Conservation (phyloP, 2,888 invertebrate species). For the Lysandra bellargus region DNA sequence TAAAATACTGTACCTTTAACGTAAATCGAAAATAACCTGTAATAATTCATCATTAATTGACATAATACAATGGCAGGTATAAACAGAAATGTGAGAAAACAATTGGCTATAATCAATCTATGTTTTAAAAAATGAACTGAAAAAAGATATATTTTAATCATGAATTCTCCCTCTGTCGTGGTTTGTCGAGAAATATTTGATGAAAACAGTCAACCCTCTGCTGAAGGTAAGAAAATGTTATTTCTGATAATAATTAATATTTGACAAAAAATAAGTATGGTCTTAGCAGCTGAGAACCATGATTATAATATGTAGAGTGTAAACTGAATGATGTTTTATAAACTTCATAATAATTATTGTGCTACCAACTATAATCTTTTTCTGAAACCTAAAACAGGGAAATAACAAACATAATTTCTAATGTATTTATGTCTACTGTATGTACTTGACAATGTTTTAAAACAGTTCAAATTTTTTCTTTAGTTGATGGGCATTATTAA, state of each 20-base stretch:
- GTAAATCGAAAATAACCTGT: not conserved
- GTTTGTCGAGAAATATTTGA: conserved; percentile 92
- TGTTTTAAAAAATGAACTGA: conserved; percentile 50
- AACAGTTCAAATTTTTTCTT: too few species aligned
- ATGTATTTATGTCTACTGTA: too few species aligned
- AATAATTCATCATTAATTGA: not conserved
- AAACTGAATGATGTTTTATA: too few species aligned
- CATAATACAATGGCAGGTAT: not conserved
- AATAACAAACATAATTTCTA: too few species aligned
- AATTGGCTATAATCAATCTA: conserved; percentile 8
- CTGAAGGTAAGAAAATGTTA: conserved; percentile 83
- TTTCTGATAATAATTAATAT: not conserved
- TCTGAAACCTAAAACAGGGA: too few species aligned
- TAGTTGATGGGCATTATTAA: too few species aligned
- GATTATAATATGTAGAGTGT: too few species aligned
- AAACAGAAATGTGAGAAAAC: not conserved
- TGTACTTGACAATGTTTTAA: too few species aligned
- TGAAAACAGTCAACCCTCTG: conserved; percentile 90
- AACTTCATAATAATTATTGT: too few species aligned
- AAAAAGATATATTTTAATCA: conserved; percentile 50
- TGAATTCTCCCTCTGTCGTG: conserved; percentile 78
- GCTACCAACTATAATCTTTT: too few species aligned
- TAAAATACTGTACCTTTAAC: not conserved
- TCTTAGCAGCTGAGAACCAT: not conserved
- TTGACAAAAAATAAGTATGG: not conserved